These are phyloP conservation scores for Eudorcas thomsonii DNA, from an alignment of 2,113 vertebrate genomes.

Conservation along the genomic window DNA sequence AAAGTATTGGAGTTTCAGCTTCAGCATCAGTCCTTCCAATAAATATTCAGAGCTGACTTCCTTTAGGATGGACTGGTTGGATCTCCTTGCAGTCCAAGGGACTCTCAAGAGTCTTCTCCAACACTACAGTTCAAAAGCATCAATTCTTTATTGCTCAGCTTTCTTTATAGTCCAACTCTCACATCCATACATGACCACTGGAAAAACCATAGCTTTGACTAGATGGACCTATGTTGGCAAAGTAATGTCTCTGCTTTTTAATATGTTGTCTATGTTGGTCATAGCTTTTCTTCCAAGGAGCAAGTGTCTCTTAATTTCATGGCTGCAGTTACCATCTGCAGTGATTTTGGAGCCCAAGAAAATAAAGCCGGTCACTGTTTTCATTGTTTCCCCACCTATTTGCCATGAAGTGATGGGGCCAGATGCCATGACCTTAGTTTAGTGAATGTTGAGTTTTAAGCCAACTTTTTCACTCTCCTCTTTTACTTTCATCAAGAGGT, in stretches of 20 bases:
- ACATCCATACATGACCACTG: too few species aligned
- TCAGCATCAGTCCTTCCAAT: too few species aligned
- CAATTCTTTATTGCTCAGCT: too few species aligned
- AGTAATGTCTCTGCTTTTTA: too few species aligned
- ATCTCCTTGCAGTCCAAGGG: too few species aligned
- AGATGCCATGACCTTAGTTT: not conserved
- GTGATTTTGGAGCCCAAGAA: not conserved
- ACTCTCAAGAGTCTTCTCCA: too few species aligned
- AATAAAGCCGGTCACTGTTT: rapidly evolving
- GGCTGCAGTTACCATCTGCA: not conserved
- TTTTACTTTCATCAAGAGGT: not conserved
- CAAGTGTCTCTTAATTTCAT: not conserved
- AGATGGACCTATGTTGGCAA: rapidly evolving
- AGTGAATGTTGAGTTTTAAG: not conserved
- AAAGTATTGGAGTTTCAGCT: too few species aligned
- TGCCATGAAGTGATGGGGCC: not conserved
- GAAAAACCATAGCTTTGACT: too few species aligned
- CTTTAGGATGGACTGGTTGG: too few species aligned
- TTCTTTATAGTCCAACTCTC: too few species aligned
- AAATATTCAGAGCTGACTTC: too few species aligned
- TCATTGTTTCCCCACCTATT: not conserved
- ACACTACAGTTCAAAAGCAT: too few species aligned
- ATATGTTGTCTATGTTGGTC: not conserved
- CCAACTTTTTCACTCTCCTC: not conserved
- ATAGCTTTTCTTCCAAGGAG: not conserved